Evolutionary conservation across 1,140 invertebrate species (phyloP), one percentile per base, ranked within the genome.

Genomic region (Ctenoplectra terminalis): DNA sequence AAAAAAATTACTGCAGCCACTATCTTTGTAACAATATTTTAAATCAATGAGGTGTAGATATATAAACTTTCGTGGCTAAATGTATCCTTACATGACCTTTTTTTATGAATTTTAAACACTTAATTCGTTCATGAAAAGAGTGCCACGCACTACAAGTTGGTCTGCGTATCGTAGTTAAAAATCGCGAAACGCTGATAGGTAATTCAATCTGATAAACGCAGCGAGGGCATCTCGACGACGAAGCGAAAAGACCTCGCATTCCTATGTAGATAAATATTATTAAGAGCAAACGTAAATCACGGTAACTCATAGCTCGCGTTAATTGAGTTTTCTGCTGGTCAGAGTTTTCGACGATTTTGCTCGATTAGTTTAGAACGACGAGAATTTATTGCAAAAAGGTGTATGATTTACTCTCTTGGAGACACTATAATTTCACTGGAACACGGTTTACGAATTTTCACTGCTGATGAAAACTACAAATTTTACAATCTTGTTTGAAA

Each of bases 181-280:
- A 74, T 83, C 75, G 37, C 69, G 40, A 76, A 76, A 76, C 58
- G 82, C 72, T 77, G 81, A 72, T 75, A 69, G 70, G 63, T 74
- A 83, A 85, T 80, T 83, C 70, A 73, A 85, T 83, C 81, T 56
- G 50, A 23, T 31, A 34, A 73, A 79, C 56, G 46, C 37, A 43
- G 70, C 29, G 29, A 29, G 76, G 58, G 69, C 37, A 43, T 52
- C 46, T 52, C 5, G 34, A 61, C 37, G 40, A 29, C 46, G 43
- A 37, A 54, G 34, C 9, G 26, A 8, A 3, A 54, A 37, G 34
- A 50, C 50, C 40, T 61, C 43, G 29, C 26, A 20, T 56, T 58
- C 15, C 58, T 66, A 29, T 71, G 66, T 77, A 77, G 67, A 67
- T 67, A 77, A 77, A 67, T 67, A 67, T 56, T 54, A 56, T 77